Conservation (phyloP, 2,113 vertebrate species). For the Chelonoidis abingdonii region DNA sequence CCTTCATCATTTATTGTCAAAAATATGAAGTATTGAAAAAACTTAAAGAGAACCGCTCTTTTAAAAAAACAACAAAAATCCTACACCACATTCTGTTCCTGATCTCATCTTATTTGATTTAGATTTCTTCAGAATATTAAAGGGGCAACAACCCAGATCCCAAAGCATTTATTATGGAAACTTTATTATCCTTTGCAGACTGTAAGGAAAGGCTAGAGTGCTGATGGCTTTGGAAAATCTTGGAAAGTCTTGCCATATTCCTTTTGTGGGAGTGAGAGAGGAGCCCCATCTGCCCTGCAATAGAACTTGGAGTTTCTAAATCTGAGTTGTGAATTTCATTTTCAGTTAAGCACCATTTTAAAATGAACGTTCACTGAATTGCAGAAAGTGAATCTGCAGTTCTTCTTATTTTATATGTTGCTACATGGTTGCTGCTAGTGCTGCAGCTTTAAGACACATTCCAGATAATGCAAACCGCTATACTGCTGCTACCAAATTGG, state of each 20-base stretch:
- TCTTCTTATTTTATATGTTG: background rate
- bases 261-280: background rate
- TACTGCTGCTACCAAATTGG: background rate
- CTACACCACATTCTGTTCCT: background rate
- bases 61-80: background rate
- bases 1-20: background rate
- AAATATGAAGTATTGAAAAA: background rate
- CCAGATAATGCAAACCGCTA: background rate
- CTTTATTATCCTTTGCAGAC: background rate
- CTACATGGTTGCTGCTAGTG: background rate
- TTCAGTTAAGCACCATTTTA: background rate
- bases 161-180: background rate
- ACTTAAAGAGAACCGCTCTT: background rate
- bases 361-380: background rate
- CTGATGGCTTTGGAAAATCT: background rate
- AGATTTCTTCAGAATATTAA: background rate
- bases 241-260: background rate
- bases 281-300: background rate
- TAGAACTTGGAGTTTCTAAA: background rate
- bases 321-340: background rate
- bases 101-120: background rate
- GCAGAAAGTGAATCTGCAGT: background rate
- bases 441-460: background rate
- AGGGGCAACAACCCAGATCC: background rate
- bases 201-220: background rate